These are phyloP conservation scores for Anagrus nilaparvatae DNA, from an alignment of 1,140 invertebrate genomes.

Conservation along the genomic window DNA sequence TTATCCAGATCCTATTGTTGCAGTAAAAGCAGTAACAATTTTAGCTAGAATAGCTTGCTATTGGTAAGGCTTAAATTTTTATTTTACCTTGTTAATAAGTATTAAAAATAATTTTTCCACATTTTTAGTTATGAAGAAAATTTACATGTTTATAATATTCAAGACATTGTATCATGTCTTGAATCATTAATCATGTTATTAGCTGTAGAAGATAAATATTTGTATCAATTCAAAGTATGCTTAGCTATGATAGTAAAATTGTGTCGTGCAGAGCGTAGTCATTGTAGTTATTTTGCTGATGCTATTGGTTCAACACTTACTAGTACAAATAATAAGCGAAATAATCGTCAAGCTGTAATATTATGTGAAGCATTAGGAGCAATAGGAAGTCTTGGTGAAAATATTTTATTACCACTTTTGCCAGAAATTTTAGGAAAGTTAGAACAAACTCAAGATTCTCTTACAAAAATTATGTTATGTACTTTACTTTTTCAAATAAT, in stretches of 20 bases:
- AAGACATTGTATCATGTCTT: slow-evolving; percentile 52
- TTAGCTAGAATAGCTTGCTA: slow-evolving; percentile 57
- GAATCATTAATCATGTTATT: slow-evolving; percentile 63
- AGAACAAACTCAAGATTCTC: slow-evolving; percentile 29
- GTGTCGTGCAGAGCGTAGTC: slow-evolving; percentile 48
- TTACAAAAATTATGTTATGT: slow-evolving; percentile 53
- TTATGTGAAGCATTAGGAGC: slow-evolving; percentile 64
- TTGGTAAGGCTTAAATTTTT: slow-evolving; percentile 37
- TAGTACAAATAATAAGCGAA: slow-evolving; percentile 30
- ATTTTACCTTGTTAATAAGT: neutral
- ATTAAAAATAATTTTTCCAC: neutral
- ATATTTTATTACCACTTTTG: slow-evolving; percentile 45
- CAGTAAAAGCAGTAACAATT: slow-evolving; percentile 59
- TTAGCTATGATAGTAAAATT: slow-evolving; percentile 61
- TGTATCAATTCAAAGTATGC: slow-evolving; percentile 50
- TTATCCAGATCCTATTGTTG: slow-evolving; percentile 51
- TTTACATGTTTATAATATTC: slow-evolving; percentile 49
- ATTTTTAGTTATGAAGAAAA: slow-evolving; percentile 53
- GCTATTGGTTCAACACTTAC: slow-evolving; percentile 48
- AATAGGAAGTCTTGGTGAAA: slow-evolving; percentile 55
- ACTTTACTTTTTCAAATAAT: slow-evolving; percentile 76
- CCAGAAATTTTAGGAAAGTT: slow-evolving; percentile 49
- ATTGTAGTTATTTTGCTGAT: slow-evolving; percentile 53
- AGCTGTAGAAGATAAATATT: slow-evolving; percentile 41
- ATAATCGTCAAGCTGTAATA: slow-evolving; percentile 34